Percentiles rank a stretch among this genome's conserved stretches.
phyloP scores from a whole-genome alignment of 2,888 invertebrate genomes.

The Lissocephala sabroskyi region DNA sequence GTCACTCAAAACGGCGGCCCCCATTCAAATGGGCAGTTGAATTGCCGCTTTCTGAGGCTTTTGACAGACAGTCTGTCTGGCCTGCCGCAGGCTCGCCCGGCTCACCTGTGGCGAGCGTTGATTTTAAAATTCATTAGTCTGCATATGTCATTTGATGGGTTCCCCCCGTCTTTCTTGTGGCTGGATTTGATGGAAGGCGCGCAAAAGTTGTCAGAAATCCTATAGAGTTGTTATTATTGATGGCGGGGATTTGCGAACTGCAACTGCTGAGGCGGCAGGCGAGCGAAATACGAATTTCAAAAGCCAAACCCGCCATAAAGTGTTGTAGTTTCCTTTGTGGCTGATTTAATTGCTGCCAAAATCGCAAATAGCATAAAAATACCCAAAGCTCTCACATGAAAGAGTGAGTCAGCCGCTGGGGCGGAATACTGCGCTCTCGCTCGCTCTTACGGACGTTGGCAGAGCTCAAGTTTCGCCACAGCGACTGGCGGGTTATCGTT shows the following conservation, averaged over 20 bases:
- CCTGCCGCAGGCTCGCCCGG: slow-evolving; percentile 15
- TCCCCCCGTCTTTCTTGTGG: too few relatives aligned
- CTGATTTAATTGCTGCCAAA: slow-evolving; percentile 24
- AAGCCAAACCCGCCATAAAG: slow-evolving; percentile 63
- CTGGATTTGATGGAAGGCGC: slow-evolving; percentile 41
- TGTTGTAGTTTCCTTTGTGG: slow-evolving; percentile 17
- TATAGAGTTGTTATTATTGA: slow-evolving; percentile 59
- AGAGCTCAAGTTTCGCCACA: too few relatives aligned
- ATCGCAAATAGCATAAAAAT: neutral
- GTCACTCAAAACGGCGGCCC: slow-evolving; percentile 48
- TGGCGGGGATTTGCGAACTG: too few relatives aligned
- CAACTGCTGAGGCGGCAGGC: slow-evolving; percentile 21
- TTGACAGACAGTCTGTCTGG: slow-evolving; percentile 64
- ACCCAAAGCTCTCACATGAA: too few relatives aligned
- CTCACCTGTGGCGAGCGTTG: slow-evolving; percentile 63
- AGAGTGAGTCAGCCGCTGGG: too few relatives aligned
- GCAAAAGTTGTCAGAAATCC: slow-evolving; percentile 43
- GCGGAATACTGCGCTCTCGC: too few relatives aligned
- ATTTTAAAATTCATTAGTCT: slow-evolving; percentile 71
- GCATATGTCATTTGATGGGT: slow-evolving; percentile 63
- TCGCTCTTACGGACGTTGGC: too few relatives aligned
- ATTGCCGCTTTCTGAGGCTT: slow-evolving; percentile 28
- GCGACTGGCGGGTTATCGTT: too few relatives aligned
- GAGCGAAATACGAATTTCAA: slow-evolving; percentile 61
- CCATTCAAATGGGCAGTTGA: slow-evolving; percentile 45